Base-by-base conservation (phyloP, 2,888 invertebrate species). In the Tachystola acroxantha region DNA sequence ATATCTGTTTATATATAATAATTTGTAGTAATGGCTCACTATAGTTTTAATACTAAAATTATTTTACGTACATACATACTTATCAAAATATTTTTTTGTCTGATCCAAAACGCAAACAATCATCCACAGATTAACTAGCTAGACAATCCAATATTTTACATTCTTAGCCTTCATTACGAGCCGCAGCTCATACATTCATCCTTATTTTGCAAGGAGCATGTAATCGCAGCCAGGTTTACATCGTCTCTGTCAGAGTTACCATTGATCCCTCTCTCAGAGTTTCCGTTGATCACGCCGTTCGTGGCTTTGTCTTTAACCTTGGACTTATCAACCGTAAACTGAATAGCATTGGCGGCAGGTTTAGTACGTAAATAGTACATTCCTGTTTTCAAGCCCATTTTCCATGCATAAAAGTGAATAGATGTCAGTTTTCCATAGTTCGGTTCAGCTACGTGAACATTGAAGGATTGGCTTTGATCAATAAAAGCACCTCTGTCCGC, bases 351-450 rank as follows among this genome's bases (percentile, higher is more conserved):
- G 1, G 95, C 97, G 0, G 99, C 99, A 4, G 99, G 96, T 69
- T 97, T 98, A 0, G 98, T 98, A 33, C 98, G 90, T 47, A 99
- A 86, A 72, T 99, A 99, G 76, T 99, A 99, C 98, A 99, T 98
- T 34, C 99, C 99, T 1, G 99, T 99, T 85, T 99, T 99, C 39
- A 99, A 86, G 2, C 99, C 99, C 79, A 93, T 90, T 81, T 95
- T 94, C 99, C 99, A 99, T 0, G 96, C 96, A 72, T 96, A 96
- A 77, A 99, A 99, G 80, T 99, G 99, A 91, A 99, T 99, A 1
- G 98, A 98, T 1, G 97, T 96, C 36, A 99, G 86, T 70, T 96
- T 96, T 3, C 95, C 96, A 66, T 96, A 96, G 64, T 93, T 96
- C 3, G 99, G 97, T 66, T 96, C 94, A 3, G 96, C 98, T 39